Base-by-base conservation (phyloP, 2,888 invertebrate species). In the Odontocolon sp. region DNA sequence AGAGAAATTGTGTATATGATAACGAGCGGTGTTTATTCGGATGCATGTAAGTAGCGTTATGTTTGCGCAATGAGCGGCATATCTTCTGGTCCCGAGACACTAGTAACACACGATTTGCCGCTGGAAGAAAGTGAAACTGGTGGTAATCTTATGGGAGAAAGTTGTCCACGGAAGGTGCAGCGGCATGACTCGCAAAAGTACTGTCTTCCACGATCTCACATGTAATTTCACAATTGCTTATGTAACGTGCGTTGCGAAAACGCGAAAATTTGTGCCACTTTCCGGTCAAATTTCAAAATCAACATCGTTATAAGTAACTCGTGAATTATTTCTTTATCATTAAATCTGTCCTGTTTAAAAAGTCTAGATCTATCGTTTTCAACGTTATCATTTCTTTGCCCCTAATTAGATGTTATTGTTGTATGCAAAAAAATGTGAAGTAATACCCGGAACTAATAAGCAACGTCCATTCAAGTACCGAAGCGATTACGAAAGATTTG, bases 101-200 rank as follows among this genome's bases (percentile, higher is more conserved):
- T n/a, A 40, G 63, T 31, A 77, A 40, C 56, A 54, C 38, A 33
- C 59, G 66, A 57, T 59, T 61, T 40, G 26, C 47, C 26, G 47
- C 61, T 26, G 71, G 69, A 87, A 82, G 86, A 86, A 87, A 89
- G 88, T 88, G 86, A 85, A 86, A 86, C 81, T 83, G 47, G 75
- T 36, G 61, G 79, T 71, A 79, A 80, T 81, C 80, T 83, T 80
- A 61, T 68, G 82, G 81, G 89, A 87, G 89, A 89, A 89, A 89
- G 89, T 89, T 85, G 84, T 21, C 26, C 72, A 80, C 86, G 87
- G 85, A 86, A 85, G 80, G 80, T 64, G 69, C 80, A 77, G 64
- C 57, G 45, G 68, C 71, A 67, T 78, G 81, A 80, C 72, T 79
- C 36, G 81, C 71, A 80, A 73, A 78, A 75, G 57, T 76, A 45